phyloP scores from a whole-genome alignment of 2,113 vertebrate species.

The Micronycteris hirsuta region DNA sequence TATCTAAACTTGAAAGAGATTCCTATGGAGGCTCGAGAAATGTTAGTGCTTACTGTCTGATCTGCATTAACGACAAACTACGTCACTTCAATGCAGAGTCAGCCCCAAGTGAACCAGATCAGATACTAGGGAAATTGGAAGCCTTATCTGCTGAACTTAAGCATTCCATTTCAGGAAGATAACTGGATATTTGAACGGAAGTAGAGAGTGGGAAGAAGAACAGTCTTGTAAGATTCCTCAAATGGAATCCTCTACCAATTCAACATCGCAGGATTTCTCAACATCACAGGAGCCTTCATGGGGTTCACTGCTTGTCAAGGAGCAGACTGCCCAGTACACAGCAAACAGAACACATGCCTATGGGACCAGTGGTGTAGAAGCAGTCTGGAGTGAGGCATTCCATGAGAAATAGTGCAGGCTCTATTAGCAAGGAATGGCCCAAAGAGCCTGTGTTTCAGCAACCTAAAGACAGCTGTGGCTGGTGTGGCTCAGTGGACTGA shows the following conservation, averaged over 20 bases:
- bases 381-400: slow-evolving; percentile 85
- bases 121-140: slow-evolving; percentile 85
- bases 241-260: slow-evolving; percentile 76
- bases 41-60: too few relatives aligned
- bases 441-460: too few relatives aligned
- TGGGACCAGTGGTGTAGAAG: slow-evolving; percentile 73
- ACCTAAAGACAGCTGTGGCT: too few relatives aligned
- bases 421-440: slow-evolving; percentile 73
- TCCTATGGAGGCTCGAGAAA: too few relatives aligned
- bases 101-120: slow-evolving; percentile 50
- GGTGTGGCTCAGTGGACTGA: too few relatives aligned
- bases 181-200: slow-evolving; percentile 94
- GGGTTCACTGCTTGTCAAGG: slow-evolving; percentile 72
- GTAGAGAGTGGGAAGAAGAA: slow-evolving; percentile 91
- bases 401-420: slow-evolving; percentile 94
- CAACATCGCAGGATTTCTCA: slow-evolving; percentile 69
- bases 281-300: slow-evolving; percentile 61
- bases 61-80: too few relatives aligned
- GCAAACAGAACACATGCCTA: slow-evolving; percentile 76
- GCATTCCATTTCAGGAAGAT: slow-evolving; percentile 90
- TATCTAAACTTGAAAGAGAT: too few relatives aligned
- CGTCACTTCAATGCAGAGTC: background rate
- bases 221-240: slow-evolving; percentile 89
- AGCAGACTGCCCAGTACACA: slow-evolving; percentile 82
- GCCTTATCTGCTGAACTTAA: slow-evolving; percentile 84